A percentile compares a stretch with the other conserved stretches of the same genome.
phyloP scores from a whole-genome alignment of 2,888 invertebrate genomes.

The Heliconius aoede region DNA sequence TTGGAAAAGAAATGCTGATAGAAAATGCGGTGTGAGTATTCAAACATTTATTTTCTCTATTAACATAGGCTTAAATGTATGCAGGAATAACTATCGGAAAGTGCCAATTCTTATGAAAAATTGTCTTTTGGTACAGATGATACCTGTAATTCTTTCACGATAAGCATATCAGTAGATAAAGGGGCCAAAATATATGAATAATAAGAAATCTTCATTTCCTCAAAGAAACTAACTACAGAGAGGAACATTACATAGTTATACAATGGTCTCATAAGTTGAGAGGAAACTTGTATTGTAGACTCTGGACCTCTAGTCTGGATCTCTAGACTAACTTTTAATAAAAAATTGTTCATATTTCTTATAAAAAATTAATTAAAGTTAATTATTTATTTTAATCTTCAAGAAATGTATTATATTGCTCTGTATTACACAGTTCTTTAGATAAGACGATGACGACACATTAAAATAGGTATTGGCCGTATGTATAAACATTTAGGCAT shows the following conservation, averaged over 20 bases:
- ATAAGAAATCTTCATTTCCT: too few relatives aligned
- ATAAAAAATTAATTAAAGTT: not conserved
- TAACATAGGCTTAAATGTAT: not conserved
- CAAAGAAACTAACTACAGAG: too few relatives aligned
- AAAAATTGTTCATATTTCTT: not conserved
- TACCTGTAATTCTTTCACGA: not conserved
- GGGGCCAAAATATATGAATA: too few relatives aligned
- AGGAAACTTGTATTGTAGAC: too few relatives aligned
- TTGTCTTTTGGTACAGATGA: not conserved
- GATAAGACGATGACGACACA: conserved; percentile 9
- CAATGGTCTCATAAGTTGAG: too few relatives aligned
- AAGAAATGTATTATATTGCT: not conserved
- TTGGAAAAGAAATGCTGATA: conserved; percentile 97
- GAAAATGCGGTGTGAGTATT: conserved; percentile 91
- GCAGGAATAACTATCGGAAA: too few relatives aligned
- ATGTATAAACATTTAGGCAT: not conserved
- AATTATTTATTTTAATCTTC: not conserved
- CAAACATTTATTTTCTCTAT: not conserved
- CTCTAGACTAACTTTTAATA: not conserved
- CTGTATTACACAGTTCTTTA: not conserved
- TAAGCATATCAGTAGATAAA: too few relatives aligned
- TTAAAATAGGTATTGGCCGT: not conserved
- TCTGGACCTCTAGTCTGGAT: too few relatives aligned
- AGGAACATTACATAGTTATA: too few relatives aligned
- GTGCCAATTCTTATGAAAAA: too few relatives aligned